Evolutionary conservation across 2,797 vertebrate species (phyloP), one percentile per base, ranked within the genome.

Genomic region (Podarcis siculus): DNA sequence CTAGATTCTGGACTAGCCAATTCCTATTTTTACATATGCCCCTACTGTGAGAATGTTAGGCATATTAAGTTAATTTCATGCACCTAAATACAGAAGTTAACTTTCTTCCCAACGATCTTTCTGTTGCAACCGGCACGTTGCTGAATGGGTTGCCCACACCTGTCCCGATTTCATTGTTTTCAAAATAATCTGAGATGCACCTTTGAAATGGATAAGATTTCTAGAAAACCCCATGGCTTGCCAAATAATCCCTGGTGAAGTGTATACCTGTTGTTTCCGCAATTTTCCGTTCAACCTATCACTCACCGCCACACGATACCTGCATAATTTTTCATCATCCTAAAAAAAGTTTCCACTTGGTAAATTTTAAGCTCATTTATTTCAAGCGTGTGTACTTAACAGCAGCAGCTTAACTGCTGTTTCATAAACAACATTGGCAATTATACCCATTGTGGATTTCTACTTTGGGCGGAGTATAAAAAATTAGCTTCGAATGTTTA

Each of bases 381-480:
- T 86, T 77, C 92, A 92, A 79, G 77, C 27, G 58, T 79, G 27
- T 86, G 35, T 90, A 88, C 4, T 0, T 92, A 90, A 85, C 89
- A 94, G 91, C 79, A 30, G n/a, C 87, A 93, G 87, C 17, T 61
- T 89, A 94, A 92, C 83, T 89, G 15, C 37, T 86, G 83, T 92
- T 72, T 88, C 78, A 87, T 85, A 90, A 94, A 81, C 87, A 93
- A 87, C 49, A 88, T 45, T 83, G 79, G 42, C 93, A 95, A 95
- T 94, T 95, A 94, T 80, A 91, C 32, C 25, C 66, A 87, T 72
- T 90, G 82, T 85, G 88, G 88, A 85, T 86, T 90, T 95, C 78
- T 73, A 9, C 1, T 86, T 94, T 95, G 82, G 86, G 58, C 73
- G 80, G 83, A 93, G 66, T 84, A 71, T 87, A 91, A 90, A 92